Base-by-base conservation (phyloP, 30 jellyfish, hydroid and myxozoan genomes). In the Aurelia aurita complex sp. Pacific region DNA sequence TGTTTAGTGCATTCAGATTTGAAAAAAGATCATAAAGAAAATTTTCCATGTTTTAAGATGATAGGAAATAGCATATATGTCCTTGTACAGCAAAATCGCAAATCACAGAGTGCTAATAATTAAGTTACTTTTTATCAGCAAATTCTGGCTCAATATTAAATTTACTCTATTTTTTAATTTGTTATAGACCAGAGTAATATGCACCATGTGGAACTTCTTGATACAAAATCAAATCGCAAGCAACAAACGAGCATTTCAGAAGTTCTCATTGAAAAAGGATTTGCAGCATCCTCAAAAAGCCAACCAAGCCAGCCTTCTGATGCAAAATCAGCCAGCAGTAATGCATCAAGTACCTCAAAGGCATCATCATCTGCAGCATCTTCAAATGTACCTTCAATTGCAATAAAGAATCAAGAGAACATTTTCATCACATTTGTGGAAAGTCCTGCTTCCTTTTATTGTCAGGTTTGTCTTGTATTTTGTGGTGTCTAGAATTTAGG, bases 231-330 rank as follows among this genome's bases (percentile, higher is more conserved):
- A 15, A 78, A 79, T 59, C 80, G 90, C 34, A 52, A 64, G 14
- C 88, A 94, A 36, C 96, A 90, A 61, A 54, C 54, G 10, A 84
- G 81, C 82, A 70, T 90, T 17, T 54, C 89, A 2, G 96, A 90
- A 16, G 32, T 70, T 52, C 89, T 90, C 50, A 33, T 90, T 11
- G 87, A 85, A 53, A 84, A 85, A 59, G 92, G 91, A 15, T 73
- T 78, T 73, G 97, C 96, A 32, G 36, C 14, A 5, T 46, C 57
- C 15, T 46, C 14, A 9, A 46, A 46, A 46, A 9, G 57, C 14
- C 88, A 59, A 36, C 79, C 15, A 40, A 16, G 35, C 76, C 36
- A 17, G 42, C 76, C 43, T 46, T 23, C 57, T 46, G 57, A 7
- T 46, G 57, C 57, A 5, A 9, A 6, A 9, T 46, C 57, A 46